These are phyloP conservation scores for Eulemur rubriventer DNA, from an alignment of 2,797 vertebrate species.

Conservation along the genomic window DNA sequence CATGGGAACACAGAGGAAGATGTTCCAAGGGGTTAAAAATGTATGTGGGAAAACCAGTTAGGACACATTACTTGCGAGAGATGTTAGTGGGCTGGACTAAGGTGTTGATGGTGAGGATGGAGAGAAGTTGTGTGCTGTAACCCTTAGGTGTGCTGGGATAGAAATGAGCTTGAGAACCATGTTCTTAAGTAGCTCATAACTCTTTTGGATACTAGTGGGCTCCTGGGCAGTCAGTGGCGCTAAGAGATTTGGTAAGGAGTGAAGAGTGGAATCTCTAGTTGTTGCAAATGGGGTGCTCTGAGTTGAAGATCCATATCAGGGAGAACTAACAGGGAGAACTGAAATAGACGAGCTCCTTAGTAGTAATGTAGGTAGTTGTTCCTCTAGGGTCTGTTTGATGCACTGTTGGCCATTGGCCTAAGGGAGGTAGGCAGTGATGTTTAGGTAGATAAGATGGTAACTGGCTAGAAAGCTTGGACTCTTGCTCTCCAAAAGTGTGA, in stretches of 20 bases:
- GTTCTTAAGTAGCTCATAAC: neutral
- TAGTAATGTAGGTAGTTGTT: neutral
- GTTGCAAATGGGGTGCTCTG: neutral
- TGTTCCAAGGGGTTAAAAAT: slow-evolving; percentile 34
- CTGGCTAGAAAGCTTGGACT: slow-evolving; percentile 17
- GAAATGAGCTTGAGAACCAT: neutral
- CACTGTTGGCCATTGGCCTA: neutral
- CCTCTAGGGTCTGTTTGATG: neutral
- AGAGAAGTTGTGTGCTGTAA: neutral
- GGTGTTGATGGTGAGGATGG: neutral
- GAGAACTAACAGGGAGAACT: neutral
- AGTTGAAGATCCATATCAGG: neutral
- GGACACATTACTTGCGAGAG: neutral
- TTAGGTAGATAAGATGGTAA: neutral
- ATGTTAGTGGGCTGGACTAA: slow-evolving; percentile 10
- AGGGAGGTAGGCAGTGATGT: neutral
- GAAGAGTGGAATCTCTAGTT: neutral
- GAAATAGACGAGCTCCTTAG: neutral
- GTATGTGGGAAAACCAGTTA: neutral
- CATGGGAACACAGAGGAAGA: neutral
- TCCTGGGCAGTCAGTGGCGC: neutral
- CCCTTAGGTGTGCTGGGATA: neutral
- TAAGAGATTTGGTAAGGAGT: slow-evolving; percentile 37
- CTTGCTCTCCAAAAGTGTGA: neutral
- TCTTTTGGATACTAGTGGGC: neutral